Base-by-base conservation (phyloP, 1,140 invertebrate species). In the Camponotus pennsylvanicus region DNA sequence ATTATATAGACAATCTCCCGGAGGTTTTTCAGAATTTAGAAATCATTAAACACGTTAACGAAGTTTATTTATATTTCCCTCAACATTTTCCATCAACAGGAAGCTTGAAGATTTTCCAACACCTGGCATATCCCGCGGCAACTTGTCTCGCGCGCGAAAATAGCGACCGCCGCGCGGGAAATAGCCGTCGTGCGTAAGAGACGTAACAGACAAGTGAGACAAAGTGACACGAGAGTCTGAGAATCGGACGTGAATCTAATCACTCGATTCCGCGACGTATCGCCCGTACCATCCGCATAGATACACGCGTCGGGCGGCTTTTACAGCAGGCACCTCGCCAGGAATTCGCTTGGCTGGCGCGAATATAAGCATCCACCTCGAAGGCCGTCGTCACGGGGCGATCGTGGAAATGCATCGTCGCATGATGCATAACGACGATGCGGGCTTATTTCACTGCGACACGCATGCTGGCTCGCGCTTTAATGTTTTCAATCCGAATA, bases 311-410 rank as follows among this genome's bases (percentile, higher is more conserved):
- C 79, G 27, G 57, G 52, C 57, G 71, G 15, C 63, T 76, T 66
- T 86, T 77, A 79, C 21, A 85, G 59, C 73, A 86, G 88, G 85
- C 88, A 89, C 64, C 63, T 34, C 45, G 90, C 82, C 80, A 91
- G 86, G 90, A 91, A 91, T 91, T 49, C 80, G 90, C 90, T 86
- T 91, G 45, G 90, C 45, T 86, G 52, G 86, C 89, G 82, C 77
- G 52, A 83, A 70, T 32, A 52, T 52, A 27, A 69, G 57, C 75
- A 49, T 63, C 55, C 79, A 76, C 64, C 66, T 21, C 71, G 84
- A 87, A 87, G 83, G 83, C 71, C 75, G 40, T 42, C n/a, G 49
- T 55, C 34, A 49, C 86, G 27, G 21, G 32, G 11, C 86, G 70
- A 88, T 87, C 79, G 89, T 90, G 80, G 90, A 90, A 91, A 83